Percentiles rank a stretch among this genome's conserved stretches.
Conservation (phyloP, 2,888 invertebrate genomes). For the Diadegma fenestrale region DNA sequence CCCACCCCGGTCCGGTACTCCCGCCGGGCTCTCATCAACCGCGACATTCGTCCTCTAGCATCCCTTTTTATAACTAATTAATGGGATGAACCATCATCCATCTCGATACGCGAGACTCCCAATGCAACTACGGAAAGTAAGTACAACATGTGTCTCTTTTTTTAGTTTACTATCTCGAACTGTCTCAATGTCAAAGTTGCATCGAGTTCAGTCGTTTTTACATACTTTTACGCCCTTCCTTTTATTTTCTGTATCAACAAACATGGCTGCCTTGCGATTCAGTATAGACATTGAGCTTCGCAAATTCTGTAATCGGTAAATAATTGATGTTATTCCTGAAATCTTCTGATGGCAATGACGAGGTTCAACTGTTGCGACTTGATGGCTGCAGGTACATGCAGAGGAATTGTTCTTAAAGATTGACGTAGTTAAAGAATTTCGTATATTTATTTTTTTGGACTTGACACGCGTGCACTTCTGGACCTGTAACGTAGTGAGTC, state of each 20-base stretch:
- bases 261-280: not conserved
- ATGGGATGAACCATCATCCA: slow-evolving; percentile 60
- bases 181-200: not conserved
- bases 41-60: not conserved
- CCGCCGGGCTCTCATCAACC: slow-evolving; percentile 9
- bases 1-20: slow-evolving; percentile 15
- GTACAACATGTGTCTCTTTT: slow-evolving; percentile 56
- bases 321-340: too few relatives aligned
- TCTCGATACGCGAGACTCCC: slow-evolving; percentile 68
- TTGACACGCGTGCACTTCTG: slow-evolving; percentile 30
- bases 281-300: not conserved
- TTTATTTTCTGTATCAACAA: not conserved
- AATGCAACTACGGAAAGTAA: slow-evolving; percentile 78
- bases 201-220: not conserved
- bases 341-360: not conserved
- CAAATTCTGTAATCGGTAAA: not conserved
- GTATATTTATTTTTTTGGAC: slow-evolving; percentile 30
- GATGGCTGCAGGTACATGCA: not conserved
- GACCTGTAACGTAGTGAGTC: slow-evolving; percentile 45
- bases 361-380: not conserved
- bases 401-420: slow-evolving; percentile 26
- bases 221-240: not conserved
- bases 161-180: not conserved
- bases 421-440: slow-evolving; percentile 7
- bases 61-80: slow-evolving; percentile 28